Conservation (phyloP, 1,140 invertebrate genomes). For the Drosophila ficusphila region DNA sequence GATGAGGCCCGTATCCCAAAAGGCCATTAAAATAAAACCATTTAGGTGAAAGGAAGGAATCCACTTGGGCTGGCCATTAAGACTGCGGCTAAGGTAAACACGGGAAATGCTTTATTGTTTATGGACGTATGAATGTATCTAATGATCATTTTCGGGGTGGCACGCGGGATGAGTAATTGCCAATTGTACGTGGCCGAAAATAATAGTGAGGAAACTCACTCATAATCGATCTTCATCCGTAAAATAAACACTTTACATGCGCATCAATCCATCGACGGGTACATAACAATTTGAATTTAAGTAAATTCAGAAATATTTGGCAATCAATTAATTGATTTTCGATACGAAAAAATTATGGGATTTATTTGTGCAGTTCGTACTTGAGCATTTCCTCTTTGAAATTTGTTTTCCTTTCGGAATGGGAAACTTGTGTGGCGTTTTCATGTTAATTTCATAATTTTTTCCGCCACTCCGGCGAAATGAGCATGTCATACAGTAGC, state of each 20-base stretch:
- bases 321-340: slow-evolving; percentile 80
- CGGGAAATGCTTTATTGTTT: slow-evolving; percentile 70
- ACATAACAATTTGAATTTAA: slow-evolving; percentile 42
- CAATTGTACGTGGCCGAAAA: slow-evolving; percentile 28
- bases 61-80: slow-evolving; percentile 56
- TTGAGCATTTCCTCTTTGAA: slow-evolving; percentile 62
- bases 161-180: slow-evolving; percentile 66
- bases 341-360: slow-evolving; percentile 48
- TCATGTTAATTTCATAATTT: slow-evolving; percentile 81
- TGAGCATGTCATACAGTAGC: slow-evolving; percentile 73
- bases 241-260: slow-evolving; percentile 72
- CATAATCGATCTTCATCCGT: slow-evolving; percentile 81
- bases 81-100: slow-evolving; percentile 76
- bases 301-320: slow-evolving; percentile 61
- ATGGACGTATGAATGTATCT: slow-evolving; percentile 59
- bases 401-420: slow-evolving; percentile 1
- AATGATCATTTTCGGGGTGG: slow-evolving; percentile 21
- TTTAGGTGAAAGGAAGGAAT: slow-evolving; percentile 47
- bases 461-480: slow-evolving; percentile 67
- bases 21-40: slow-evolving; percentile 44
- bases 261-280: slow-evolving; percentile 73
- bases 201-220: slow-evolving; percentile 46
- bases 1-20: slow-evolving; percentile 41
- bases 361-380: slow-evolving; percentile 33
- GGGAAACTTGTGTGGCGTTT: slow-evolving; percentile 21